Evolutionary conservation across 2,888 invertebrate species (phyloP).

Genomic region (Oscheius sp.): DNA sequence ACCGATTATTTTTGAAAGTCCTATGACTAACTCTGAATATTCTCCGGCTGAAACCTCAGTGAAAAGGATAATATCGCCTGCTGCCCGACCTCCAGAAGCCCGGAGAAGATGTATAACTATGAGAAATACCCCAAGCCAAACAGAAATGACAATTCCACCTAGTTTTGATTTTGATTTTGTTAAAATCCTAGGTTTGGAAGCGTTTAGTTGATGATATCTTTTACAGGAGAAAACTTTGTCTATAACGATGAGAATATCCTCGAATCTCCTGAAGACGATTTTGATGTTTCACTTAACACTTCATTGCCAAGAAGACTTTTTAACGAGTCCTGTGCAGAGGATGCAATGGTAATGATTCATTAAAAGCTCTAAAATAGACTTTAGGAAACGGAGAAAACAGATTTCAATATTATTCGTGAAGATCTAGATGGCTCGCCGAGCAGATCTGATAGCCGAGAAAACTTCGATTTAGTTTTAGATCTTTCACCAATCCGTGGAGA

Average conservation of each 20-base stretch:
- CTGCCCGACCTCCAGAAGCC: slow-evolving; percentile 6
- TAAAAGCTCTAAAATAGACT: neutral
- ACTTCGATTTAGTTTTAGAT: neutral
- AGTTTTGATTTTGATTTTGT: slow-evolving; percentile 37
- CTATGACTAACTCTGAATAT: neutral
- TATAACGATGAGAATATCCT: too few relatives aligned
- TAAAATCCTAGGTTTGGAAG: slow-evolving; percentile 32
- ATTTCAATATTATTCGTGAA: neutral
- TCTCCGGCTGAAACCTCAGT: neutral
- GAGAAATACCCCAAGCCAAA: slow-evolving; percentile 37
- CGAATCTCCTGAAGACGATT: slow-evolving; percentile 29
- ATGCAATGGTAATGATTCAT: neutral
- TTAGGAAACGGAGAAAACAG: neutral
- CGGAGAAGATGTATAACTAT: slow-evolving; percentile 10
- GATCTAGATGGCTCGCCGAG: neutral
- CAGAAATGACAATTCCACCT: slow-evolving; percentile 44
- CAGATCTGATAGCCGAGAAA: neutral
- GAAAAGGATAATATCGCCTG: neutral
- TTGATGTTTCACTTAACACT: slow-evolving; percentile 27
- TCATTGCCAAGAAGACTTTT: slow-evolving; percentile 27
- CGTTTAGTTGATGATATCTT: neutral
- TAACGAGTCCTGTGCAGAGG: neutral
- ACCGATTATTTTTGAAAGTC: slow-evolving; percentile 20
- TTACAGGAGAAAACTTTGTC: slow-evolving; percentile 15
- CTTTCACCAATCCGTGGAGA: slow-evolving; percentile 10